Evolutionary conservation across 2,797 vertebrate genomes (phyloP), one percentile per base, ranked within the genome.

Genomic region (Thunnus albacares): DNA sequence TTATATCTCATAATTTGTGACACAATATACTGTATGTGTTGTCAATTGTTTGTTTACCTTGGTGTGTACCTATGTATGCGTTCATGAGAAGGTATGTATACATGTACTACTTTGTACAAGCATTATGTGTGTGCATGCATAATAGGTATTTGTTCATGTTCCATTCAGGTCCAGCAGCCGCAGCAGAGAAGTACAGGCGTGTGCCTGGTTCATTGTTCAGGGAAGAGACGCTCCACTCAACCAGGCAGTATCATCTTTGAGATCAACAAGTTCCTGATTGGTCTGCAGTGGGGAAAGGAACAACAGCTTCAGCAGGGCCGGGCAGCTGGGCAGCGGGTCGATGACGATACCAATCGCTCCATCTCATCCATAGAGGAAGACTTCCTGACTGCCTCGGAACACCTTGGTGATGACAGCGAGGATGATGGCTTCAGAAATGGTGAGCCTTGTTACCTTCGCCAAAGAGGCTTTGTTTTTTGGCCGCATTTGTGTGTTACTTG

Each of bases 291-390:
- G 47, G 96, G 97, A 47, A 97, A 96, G 79, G 97, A 98, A 81
- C 95, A 88, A 14, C 97, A 96, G 91, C 93, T 95, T 62, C 92
- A 96, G 71, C 92, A 83, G 58, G 91, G 96, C 38, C 87, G 91
- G 45, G 76, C 77, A n/a, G 88, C 71, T 7, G 72, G 95, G 60
- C 92, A 96, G 61, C 96, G 96, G 49, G 22, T 91, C 0, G 98
- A 99, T 66, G 98, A 99, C 59, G 98, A 99, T 91, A 99, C 97
- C 3, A 99, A 98, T 89, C 97, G 97, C 81, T 99, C 98, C 0
- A 95, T 98, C 75, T 99, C 98, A 1, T 99, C 98, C 63, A 98
- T 99, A 58, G 98, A 99, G 68, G 98, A 99, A 83, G 98, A 99
- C 92, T 99, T 99, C 87, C 95, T 97, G 61, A 99, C 98, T 0